These are phyloP conservation scores for Chirona hameri DNA, from an alignment of 2,888 invertebrate genomes.

Conservation along the genomic window DNA sequence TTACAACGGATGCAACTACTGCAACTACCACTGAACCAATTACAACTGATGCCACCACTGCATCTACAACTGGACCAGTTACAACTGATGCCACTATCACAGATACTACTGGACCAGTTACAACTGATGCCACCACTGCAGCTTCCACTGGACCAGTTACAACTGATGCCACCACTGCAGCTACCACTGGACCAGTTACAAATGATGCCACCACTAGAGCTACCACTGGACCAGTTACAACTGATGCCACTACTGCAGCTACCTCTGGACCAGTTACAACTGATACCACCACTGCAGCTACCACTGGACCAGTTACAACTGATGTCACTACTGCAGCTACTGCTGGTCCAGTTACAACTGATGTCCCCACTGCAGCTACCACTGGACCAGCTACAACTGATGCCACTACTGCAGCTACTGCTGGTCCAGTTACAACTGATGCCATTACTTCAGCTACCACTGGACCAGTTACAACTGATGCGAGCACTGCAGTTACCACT, in stretches of 20 bases:
- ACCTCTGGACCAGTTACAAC: no score
- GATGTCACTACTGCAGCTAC: no score
- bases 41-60: no score
- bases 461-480: not conserved
- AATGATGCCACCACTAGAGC: not conserved
- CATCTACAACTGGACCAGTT: no score
- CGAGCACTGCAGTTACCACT: not conserved
- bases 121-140: no score
- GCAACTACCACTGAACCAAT: no score
- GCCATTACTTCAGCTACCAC: not conserved
- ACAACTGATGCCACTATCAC: no score
- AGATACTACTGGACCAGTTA: no score
- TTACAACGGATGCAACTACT: no score
- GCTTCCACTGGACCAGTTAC: not conserved
- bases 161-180: not conserved
- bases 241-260: not conserved
- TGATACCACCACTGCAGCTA: no score
- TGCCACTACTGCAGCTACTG: not conserved
- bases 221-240: not conserved
- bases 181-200: not conserved
- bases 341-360: not conserved
- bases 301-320: no score
- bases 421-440: not conserved
- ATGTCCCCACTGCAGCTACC: not conserved
- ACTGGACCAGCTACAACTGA: not conserved